Percentiles rank a stretch among this genome's conserved stretches.
phyloP scores from a whole-genome alignment of 2,888 invertebrate species.

The Drosophila picticornis region DNA sequence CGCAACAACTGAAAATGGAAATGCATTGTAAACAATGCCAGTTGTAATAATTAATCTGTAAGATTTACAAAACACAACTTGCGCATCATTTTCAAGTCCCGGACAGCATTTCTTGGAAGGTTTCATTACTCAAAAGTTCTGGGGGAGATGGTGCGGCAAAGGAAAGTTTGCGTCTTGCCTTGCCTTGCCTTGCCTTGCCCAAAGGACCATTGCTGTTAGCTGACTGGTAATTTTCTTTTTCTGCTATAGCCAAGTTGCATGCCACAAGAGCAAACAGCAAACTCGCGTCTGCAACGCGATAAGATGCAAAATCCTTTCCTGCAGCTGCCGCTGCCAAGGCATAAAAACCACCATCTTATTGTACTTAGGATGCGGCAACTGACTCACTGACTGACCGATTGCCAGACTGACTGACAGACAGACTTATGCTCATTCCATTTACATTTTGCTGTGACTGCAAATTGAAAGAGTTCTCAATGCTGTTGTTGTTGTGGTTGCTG shows the following conservation, averaged over 20 bases:
- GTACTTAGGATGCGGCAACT: slow-evolving; percentile 67
- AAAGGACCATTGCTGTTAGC: slow-evolving; percentile 46
- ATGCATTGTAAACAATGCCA: slow-evolving; percentile 75
- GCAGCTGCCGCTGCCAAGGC: slow-evolving; percentile 26
- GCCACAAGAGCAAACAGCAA: slow-evolving; percentile 67
- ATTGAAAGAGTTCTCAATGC: slow-evolving; percentile 45
- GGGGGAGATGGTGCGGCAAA: neutral
- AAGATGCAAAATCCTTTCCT: slow-evolving; percentile 52
- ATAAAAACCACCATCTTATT: slow-evolving; percentile 63
- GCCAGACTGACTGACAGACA: slow-evolving; percentile 28
- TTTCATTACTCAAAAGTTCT: slow-evolving; percentile 69
- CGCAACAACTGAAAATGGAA: slow-evolving; percentile 32
- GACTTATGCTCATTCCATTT: slow-evolving; percentile 50
- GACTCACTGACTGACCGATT: slow-evolving; percentile 29
- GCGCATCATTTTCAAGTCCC: slow-evolving; percentile 55
- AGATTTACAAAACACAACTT: slow-evolving; percentile 76
- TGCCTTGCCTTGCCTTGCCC: slow-evolving; percentile 20
- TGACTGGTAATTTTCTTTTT: slow-evolving; percentile 37
- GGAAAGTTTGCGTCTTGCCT: slow-evolving; percentile 21
- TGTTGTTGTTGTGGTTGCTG: slow-evolving; percentile 9
- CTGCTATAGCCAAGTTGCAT: slow-evolving; percentile 51
- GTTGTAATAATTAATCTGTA: slow-evolving; percentile 81
- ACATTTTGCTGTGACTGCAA: slow-evolving; percentile 50
- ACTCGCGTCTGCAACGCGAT: slow-evolving; percentile 43
- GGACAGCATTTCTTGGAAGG: slow-evolving; percentile 16